phyloP scores from a whole-genome alignment of 1,140 invertebrate species.

The Lerema accius region DNA sequence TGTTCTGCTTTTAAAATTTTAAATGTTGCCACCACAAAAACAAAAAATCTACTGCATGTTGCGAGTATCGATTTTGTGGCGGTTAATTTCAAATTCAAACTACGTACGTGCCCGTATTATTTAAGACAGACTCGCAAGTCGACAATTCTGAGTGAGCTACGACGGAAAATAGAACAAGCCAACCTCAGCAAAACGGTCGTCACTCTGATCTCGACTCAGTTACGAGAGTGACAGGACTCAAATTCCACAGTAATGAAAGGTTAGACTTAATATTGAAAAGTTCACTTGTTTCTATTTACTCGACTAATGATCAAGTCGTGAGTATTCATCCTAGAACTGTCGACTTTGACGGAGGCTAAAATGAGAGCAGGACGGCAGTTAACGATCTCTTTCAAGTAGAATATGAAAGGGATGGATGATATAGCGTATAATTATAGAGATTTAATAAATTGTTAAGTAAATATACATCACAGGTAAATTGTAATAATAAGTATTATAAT shows the following conservation, averaged over 20 bases:
- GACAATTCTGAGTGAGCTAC: slow-evolving; percentile 46
- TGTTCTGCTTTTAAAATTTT: slow-evolving; percentile 8
- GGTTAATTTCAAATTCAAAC: slow-evolving; percentile 47
- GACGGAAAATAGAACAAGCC: slow-evolving; percentile 24
- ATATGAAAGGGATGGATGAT: slow-evolving; percentile 41
- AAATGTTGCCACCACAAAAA: slow-evolving; percentile 24
- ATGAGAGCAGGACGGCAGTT: slow-evolving; percentile 54
- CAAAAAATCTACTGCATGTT: slow-evolving; percentile 4
- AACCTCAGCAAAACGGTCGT: neutral
- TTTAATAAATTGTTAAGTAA: slow-evolving; percentile 20
- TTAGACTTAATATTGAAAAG: slow-evolving; percentile 30
- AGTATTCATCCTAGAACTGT: slow-evolving; percentile 43
- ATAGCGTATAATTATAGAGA: slow-evolving; percentile 17
- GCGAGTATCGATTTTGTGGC: slow-evolving; percentile 20
- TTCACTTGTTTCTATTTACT: slow-evolving; percentile 33
- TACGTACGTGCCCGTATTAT: slow-evolving; percentile 43
- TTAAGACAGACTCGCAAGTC: slow-evolving; percentile 49
- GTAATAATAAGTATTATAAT: slow-evolving; percentile 21
- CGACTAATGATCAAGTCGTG: slow-evolving; percentile 37
- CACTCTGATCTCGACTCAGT: slow-evolving; percentile 24
- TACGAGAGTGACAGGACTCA: slow-evolving; percentile 9
- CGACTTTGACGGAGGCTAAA: slow-evolving; percentile 56
- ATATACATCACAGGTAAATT: slow-evolving; percentile 8
- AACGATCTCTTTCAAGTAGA: slow-evolving; percentile 46
- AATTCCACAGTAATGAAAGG: slow-evolving; percentile 18